Evolutionary conservation across 2,113 vertebrate species (phyloP).

Genomic region (Carlito syrichta): DNA sequence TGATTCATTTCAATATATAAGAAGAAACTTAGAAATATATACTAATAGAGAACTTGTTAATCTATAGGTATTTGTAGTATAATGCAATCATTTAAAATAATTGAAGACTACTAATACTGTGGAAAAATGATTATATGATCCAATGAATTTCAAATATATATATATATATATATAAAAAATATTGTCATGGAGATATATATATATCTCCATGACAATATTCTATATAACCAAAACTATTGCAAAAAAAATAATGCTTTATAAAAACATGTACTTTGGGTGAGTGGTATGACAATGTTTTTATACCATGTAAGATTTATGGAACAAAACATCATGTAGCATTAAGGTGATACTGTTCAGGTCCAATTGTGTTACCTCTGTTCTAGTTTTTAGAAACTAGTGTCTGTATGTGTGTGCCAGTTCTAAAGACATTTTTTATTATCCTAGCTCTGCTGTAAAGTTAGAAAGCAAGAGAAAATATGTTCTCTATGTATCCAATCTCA

Average conservation of each 20-base stretch:
- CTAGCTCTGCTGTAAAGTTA: background rate
- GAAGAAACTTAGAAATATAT: background rate
- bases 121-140: background rate
- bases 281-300: background rate
- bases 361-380: background rate
- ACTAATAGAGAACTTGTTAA: background rate
- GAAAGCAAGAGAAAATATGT: background rate
- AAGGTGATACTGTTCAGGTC: background rate
- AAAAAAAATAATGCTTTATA: background rate
- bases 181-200: background rate
- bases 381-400: background rate
- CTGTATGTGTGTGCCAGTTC: background rate
- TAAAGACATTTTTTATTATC: background rate
- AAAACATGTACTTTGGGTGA: background rate
- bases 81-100: background rate
- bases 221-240: background rate
- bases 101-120: background rate
- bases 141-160: background rate
- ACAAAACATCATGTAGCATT: background rate
- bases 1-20: background rate
- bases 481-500: background rate
- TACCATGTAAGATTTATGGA: background rate
- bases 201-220: background rate
- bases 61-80: background rate
- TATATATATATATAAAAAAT: background rate